phyloP scores from a whole-genome alignment of 2,888 invertebrate species.

The Thera britannica region DNA sequence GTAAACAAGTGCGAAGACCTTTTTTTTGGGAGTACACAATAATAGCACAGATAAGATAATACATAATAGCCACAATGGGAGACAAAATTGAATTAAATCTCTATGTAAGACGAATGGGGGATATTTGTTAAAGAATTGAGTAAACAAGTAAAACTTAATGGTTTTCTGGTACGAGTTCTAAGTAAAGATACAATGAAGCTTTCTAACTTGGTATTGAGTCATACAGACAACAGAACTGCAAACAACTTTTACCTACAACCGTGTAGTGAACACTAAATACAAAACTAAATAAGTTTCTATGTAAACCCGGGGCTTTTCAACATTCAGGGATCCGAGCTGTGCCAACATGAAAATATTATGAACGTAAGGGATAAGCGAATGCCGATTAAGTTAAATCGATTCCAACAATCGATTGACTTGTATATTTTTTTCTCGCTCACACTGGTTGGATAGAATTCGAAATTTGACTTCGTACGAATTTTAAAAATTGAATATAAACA shows the following conservation, averaged over 20 bases:
- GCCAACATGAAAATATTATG: constrained; percentile 49
- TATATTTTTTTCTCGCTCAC: no score
- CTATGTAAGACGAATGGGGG: neutral
- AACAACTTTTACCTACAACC: constrained; percentile 46
- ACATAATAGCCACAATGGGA: no score
- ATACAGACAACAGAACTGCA: constrained; percentile 40
- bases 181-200: constrained; percentile 20
- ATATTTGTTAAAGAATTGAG: neutral
- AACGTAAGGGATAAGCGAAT: constrained; percentile 23
- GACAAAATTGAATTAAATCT: no score
- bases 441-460: no score
- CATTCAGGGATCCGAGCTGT: constrained; percentile 53
- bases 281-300: constrained; percentile 61
- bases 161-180: neutral
- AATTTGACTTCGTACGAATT: no score
- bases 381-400: constrained; percentile 1
- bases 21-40: no score
- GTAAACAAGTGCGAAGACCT: no score
- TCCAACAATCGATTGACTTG: neutral
- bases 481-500: no score
- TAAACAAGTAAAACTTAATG: neutral
- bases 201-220: constrained; percentile 39
- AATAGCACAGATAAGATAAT: no score
- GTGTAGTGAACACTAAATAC: constrained; percentile 42
- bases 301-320: constrained; percentile 52